These are phyloP conservation scores for Fissipunctia ypsillon DNA, from an alignment of 2,888 invertebrate species.

Conservation along the genomic window DNA sequence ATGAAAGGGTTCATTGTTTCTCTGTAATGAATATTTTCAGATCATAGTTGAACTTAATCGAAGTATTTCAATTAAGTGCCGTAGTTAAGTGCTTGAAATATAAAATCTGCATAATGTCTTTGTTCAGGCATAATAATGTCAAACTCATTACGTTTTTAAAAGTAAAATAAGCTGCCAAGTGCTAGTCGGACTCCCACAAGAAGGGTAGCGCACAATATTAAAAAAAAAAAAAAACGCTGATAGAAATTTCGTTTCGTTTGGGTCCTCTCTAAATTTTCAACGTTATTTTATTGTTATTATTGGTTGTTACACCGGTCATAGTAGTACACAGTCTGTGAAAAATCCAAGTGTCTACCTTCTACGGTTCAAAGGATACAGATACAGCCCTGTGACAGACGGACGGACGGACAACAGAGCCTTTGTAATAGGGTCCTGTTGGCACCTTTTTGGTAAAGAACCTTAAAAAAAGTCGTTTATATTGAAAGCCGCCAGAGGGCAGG, in stretches of 20 bases:
- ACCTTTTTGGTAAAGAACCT: not conserved
- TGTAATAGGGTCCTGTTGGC: too few species aligned
- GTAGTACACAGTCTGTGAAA: not conserved
- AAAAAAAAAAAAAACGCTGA: too few species aligned
- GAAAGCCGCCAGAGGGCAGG: constrained; percentile 35
- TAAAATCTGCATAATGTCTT: constrained; percentile 46
- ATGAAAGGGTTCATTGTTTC: constrained; percentile 36
- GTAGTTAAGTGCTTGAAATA: constrained; percentile 9
- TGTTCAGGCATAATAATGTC: constrained; percentile 37
- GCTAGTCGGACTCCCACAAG: not conserved
- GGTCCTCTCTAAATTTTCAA: too few species aligned
- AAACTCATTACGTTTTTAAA: constrained; percentile 44
- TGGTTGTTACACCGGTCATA: not conserved
- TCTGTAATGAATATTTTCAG: constrained; percentile 45
- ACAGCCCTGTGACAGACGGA: not conserved
- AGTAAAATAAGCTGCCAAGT: constrained; percentile 9
- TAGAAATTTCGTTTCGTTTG: too few species aligned
- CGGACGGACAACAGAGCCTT: not conserved
- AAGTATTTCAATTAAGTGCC: constrained; percentile 36
- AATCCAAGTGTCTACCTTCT: not conserved
- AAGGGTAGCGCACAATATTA: too few species aligned
- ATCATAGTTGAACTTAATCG: constrained; percentile 40
- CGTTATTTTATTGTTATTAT: too few species aligned
- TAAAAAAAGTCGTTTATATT: constrained; percentile 6
- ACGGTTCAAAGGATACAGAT: not conserved